phyloP scores from a whole-genome alignment of 1,140 invertebrate species.

The Coenobita brevimanus region DNA sequence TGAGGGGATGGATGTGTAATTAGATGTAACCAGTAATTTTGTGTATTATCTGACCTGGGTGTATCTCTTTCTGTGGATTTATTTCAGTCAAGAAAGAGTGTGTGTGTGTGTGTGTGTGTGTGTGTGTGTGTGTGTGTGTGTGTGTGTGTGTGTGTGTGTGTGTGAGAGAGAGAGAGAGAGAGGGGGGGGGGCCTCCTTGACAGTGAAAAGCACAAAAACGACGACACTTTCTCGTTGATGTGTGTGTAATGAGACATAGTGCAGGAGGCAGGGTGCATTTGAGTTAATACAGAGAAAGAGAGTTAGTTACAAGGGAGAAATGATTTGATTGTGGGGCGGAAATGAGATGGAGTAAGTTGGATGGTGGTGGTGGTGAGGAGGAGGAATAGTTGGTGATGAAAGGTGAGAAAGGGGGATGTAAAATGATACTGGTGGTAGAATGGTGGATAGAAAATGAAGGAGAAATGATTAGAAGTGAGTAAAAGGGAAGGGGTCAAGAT shows the following conservation, averaged over 20 bases:
- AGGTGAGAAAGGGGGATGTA: neutral
- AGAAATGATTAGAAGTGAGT: neutral
- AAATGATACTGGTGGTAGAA: neutral
- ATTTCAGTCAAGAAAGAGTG: no score
- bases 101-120: neutral
- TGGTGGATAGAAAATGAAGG: neutral
- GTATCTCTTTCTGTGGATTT: no score
- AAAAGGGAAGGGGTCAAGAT: neutral
- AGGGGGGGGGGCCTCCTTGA: no score
- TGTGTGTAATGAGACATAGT: no score
- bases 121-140: slow-evolving; percentile 28
- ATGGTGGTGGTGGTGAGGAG: neutral
- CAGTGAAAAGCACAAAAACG: no score
- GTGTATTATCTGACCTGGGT: no score
- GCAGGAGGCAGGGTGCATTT: no score
- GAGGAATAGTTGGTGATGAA: neutral
- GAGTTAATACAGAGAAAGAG: no score
- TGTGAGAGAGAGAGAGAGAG: slow-evolving; percentile 22
- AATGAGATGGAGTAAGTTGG: neutral
- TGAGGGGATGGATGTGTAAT: no score
- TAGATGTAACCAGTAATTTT: no score
- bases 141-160: neutral
- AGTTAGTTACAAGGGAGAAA: no score
- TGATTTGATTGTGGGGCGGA: neutral
- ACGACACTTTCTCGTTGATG: no score